phyloP scores from a whole-genome alignment of 2,888 invertebrate species.

The Xanthorhoe spadicearia region DNA sequence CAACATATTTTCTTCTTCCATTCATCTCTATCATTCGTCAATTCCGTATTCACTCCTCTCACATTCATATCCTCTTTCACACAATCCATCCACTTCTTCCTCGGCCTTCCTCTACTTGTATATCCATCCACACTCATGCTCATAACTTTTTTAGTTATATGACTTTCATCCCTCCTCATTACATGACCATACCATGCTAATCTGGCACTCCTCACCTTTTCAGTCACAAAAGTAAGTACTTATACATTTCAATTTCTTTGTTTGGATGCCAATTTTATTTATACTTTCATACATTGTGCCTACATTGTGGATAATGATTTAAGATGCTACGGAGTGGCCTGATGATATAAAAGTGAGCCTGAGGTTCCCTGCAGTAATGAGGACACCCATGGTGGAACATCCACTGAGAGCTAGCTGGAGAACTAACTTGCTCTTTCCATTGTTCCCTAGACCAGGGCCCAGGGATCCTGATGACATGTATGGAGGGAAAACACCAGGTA shows the following conservation, averaged over 20 bases:
- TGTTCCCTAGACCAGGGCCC: slow-evolving; percentile 88
- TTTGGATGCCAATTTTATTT: slow-evolving; percentile 24
- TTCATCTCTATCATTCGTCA: too few relatives aligned
- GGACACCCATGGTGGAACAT: slow-evolving; percentile 76
- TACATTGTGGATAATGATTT: slow-evolving; percentile 37
- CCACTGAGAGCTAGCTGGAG: slow-evolving; percentile 86
- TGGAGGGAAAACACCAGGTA: slow-evolving; percentile 85
- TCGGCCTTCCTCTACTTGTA: too few relatives aligned
- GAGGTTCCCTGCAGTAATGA: slow-evolving; percentile 87
- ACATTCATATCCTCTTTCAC: too few relatives aligned
- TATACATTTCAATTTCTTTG: slow-evolving; percentile 11
- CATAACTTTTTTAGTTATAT: too few relatives aligned
- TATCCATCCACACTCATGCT: too few relatives aligned
- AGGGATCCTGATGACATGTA: slow-evolving; percentile 80
- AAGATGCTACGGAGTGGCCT: slow-evolving; percentile 76
- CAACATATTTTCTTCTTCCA: too few relatives aligned
- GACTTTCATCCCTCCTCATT: too few relatives aligned
- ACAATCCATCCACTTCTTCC: too few relatives aligned
- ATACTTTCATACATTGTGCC: slow-evolving; percentile 1
- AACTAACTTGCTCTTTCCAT: slow-evolving; percentile 88
- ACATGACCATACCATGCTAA: too few relatives aligned
- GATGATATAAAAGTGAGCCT: slow-evolving; percentile 82
- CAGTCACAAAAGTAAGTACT: too few relatives aligned
- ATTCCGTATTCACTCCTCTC: too few relatives aligned
- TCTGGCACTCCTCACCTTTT: too few relatives aligned